Conservation (phyloP, 2,888 invertebrate species). For the Heteromurus nitidus region DNA sequence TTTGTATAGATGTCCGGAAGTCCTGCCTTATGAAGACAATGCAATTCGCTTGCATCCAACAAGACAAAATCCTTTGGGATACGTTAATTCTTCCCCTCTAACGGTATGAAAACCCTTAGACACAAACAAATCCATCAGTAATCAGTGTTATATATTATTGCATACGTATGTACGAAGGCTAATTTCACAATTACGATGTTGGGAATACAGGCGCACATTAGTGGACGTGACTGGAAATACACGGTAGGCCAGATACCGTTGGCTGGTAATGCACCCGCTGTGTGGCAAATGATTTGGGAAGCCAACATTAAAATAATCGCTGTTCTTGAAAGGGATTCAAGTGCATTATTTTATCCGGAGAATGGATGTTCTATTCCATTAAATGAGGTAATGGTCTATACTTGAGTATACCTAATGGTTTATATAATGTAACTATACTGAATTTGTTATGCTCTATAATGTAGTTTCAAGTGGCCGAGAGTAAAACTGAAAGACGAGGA, state of each 20-base stretch:
- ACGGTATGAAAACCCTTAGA: too few species aligned
- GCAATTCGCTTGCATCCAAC: slow-evolving; percentile 88
- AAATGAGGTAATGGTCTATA: slow-evolving; percentile 75
- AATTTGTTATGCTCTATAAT: slow-evolving; percentile 12
- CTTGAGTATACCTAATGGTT: neutral
- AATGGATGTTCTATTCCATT: slow-evolving; percentile 64
- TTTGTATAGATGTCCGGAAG: slow-evolving; percentile 80
- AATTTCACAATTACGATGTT: too few species aligned
- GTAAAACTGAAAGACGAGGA: slow-evolving; percentile 68
- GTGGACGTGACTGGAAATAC: slow-evolving; percentile 89
- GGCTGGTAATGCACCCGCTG: slow-evolving; percentile 79
- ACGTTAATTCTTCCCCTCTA: slow-evolving; percentile 94
- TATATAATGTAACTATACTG: neutral
- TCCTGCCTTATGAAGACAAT: slow-evolving; percentile 93
- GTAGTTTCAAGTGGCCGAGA: slow-evolving; percentile 72
- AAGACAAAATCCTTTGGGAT: slow-evolving; percentile 89
- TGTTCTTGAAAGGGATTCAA: slow-evolving; percentile 79
- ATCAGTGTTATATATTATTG: too few species aligned
- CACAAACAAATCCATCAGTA: too few species aligned
- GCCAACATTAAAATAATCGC: slow-evolving; percentile 88
- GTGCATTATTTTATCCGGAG: slow-evolving; percentile 74
- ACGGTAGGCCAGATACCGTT: slow-evolving; percentile 86
- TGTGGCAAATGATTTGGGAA: slow-evolving; percentile 96
- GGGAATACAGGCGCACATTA: slow-evolving; percentile 89
- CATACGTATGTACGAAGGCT: too few species aligned